phyloP scores from a whole-genome alignment of 2,797 vertebrate species.

The Acrocephalus scirpaceus region DNA sequence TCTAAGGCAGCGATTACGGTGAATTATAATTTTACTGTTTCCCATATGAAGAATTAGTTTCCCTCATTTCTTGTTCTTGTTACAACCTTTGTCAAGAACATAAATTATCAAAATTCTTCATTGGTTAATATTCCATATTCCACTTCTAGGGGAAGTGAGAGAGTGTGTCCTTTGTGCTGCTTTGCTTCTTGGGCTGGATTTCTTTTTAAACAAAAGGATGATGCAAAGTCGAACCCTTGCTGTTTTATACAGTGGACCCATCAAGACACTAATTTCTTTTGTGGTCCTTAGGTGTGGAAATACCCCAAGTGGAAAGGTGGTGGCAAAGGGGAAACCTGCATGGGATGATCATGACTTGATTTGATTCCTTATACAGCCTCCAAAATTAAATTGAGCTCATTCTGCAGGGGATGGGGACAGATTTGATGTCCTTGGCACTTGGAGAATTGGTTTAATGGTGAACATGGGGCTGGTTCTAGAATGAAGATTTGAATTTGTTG shows the following conservation, averaged over 20 bases:
- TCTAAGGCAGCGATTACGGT: slow-evolving; percentile 1
- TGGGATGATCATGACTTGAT: background rate
- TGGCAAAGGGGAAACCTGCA: too few relatives aligned
- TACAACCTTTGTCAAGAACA: slow-evolving; percentile 24
- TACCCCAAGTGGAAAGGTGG: background rate
- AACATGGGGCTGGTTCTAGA: background rate
- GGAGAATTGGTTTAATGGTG: background rate
- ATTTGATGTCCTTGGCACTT: background rate
- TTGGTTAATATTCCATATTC: background rate
- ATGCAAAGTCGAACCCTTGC: background rate
- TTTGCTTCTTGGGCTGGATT: background rate
- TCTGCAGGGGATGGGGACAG: background rate
- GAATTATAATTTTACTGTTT: slow-evolving; percentile 52
- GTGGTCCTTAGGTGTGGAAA: background rate
- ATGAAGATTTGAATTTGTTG: background rate
- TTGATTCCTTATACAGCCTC: background rate
- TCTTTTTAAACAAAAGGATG: background rate
- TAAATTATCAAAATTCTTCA: background rate
- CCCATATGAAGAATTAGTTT: slow-evolving; percentile 44
- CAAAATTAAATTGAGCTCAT: background rate
- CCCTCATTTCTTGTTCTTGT: slow-evolving; percentile 31
- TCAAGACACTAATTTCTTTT: background rate
- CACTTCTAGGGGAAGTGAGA: background rate
- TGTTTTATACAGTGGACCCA: background rate
- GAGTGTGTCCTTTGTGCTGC: background rate